phyloP scores from a whole-genome alignment of 1,140 invertebrate species.

The Apis laboriosa region DNA sequence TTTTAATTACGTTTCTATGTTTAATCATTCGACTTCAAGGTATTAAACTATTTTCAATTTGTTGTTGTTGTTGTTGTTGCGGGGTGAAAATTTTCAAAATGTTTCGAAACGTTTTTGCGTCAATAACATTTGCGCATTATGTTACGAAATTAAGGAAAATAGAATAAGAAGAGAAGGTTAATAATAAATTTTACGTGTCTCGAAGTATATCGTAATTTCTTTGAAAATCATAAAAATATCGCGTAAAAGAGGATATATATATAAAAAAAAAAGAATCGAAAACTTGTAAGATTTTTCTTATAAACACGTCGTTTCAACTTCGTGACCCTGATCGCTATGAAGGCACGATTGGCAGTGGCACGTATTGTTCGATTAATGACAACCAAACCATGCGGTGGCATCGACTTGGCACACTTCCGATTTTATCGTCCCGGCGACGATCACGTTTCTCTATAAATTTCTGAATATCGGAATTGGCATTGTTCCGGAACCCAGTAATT shows the following conservation, averaged over 20 bases:
- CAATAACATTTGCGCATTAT: no score
- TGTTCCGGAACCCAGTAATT: neutral
- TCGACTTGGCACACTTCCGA: conserved; percentile 28
- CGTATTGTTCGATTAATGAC: conserved; percentile 25
- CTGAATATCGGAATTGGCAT: conserved; percentile 12
- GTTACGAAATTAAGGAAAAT: no score
- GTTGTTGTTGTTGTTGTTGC: no score
- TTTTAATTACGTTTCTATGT: no score
- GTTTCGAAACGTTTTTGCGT: no score
- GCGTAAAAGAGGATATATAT: neutral
- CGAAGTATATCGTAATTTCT: no score
- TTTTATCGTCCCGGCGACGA: conserved; percentile 8
- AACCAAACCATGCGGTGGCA: conserved; percentile 5
- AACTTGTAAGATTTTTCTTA: neutral
- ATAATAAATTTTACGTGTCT: no score
- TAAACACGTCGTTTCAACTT: neutral
- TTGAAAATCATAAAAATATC: no score
- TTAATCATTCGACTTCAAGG: no score
- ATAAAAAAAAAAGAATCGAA: neutral
- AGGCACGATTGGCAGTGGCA: conserved; percentile 6
- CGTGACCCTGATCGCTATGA: neutral
- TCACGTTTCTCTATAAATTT: conserved; percentile 21
- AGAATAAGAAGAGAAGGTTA: no score
- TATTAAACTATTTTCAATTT: no score
- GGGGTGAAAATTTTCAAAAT: no score